Evolutionary conservation across 1,140 invertebrate species (phyloP), one percentile per base, ranked within the genome.

Genomic region (Chrysopa pallens): DNA sequence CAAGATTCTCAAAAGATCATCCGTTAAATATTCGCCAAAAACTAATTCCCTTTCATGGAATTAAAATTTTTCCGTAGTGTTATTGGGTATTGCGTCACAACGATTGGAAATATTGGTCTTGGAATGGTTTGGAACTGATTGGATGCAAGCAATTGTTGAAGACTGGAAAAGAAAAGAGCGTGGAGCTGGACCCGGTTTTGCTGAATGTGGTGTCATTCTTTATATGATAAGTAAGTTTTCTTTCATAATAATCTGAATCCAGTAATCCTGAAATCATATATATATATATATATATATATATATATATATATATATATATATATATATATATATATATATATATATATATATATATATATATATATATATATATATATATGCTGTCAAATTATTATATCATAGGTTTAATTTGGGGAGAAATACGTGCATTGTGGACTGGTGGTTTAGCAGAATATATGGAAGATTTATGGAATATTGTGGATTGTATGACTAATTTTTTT

Each of bases 381-480:
- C n/a, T n/a, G n/a, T n/a, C n/a, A 23, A 23, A 23, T 23, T 3
- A 23, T 23, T 33, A 12, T 33, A 2, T 33, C 31, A 7, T 53
- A 92, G 90, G 90, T 63, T 73, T 93, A 48, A 80, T 97, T 36
- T 88, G 84, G 70, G 76, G 76, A 7, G 92, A 97, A 68, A 78
- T 92, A 36, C 76, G 82, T 53, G 68, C 88, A 17, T 63, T 96
- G 11, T 95, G 89, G 79, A 69, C 76, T 0, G 83, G 82, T 45
- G 92, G 92, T 0, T 54, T 95, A n/a, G 58, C 80, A 28, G 86
- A 92, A 36, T 97, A 96, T 55, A 67, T 92, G 28, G 78, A 77
- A 38, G 91, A 97, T 63, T 73, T 95, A 44, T 97, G 93, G 93
- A 97, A 97, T 58, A 88, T 95, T 49, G 80, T 96, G 5, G 93